Conservation (phyloP, 2,797 vertebrate genomes). For the Mycteria americana region DNA sequence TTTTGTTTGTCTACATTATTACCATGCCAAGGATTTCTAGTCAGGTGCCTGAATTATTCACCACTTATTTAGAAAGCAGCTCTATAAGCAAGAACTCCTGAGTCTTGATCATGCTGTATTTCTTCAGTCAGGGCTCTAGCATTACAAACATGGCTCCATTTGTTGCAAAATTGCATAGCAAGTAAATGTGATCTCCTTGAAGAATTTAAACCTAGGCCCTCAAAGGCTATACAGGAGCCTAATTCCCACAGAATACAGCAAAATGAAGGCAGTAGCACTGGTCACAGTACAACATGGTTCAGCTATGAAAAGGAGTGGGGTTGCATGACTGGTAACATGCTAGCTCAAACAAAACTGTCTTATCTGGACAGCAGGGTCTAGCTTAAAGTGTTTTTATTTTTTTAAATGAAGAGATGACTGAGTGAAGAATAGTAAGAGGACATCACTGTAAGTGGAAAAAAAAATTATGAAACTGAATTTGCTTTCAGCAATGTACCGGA, state of each 20-base stretch:
- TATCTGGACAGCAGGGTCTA: background rate
- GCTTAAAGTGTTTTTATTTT: background rate
- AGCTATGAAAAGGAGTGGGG: background rate
- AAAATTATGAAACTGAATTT: background rate
- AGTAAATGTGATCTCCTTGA: background rate
- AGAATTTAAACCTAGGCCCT: background rate
- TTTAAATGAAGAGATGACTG: background rate
- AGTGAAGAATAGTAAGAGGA: background rate
- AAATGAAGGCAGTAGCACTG: background rate
- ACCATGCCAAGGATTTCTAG: background rate
- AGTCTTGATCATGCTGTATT: background rate
- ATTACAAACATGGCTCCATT: background rate
- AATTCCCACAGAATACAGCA: background rate
- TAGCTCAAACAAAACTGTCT: background rate
- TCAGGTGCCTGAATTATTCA: background rate
- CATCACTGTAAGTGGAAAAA: background rate
- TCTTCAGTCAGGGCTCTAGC: background rate
- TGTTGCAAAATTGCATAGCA: background rate
- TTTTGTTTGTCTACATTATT: background rate
- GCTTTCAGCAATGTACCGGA: background rate
- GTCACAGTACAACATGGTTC: background rate
- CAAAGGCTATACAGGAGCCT: fast-evolving
- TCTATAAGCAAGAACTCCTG: background rate
- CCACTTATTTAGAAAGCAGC: background rate
- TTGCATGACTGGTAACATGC: background rate